Evolutionary conservation across 2,888 invertebrate species (phyloP), one percentile per base, ranked within the genome.

Genomic region (Parnassius glacialis): DNA sequence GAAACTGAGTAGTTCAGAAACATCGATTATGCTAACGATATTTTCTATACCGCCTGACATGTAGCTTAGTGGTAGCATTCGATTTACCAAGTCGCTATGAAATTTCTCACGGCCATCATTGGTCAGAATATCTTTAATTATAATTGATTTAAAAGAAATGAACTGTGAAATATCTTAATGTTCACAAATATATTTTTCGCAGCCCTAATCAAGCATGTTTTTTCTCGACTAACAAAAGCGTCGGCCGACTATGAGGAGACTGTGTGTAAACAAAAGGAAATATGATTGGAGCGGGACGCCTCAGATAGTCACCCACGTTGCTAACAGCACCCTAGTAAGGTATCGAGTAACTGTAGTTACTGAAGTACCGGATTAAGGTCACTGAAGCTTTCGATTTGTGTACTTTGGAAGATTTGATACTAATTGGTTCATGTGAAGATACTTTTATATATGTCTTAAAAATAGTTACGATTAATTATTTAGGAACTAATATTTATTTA

Each of bases 221-320:
- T 62, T 75, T 72, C 69, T 70, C 64, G 63, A 63, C 58, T 65
- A 67, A 82, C 79, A 81, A 79, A 77, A 70, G 78, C 77, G 78
- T 69, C 76, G 70, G 65, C 75, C 77, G 74, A 70, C 79, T 74
- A 70, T 73, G 74, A 68, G 79, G 84, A 81, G 85, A 83, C 84
- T 68, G 65, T 73, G 73, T 53, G 78, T 78, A 87, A 88, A 89
- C 88, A 88, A 87, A 79, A 74, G 80, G 72, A 79, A 81, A 81
- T 85, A 85, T 86, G 84, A 87, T 87, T 85, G 85, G 83, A 74
- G 69, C 72, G 76, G 66, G 71, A 73, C 75, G 78, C 67, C 68
- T 74, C 45, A 58, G 54, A 66, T 59, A 61, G 71, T 68, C 73
- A 68, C 73, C 72, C 68, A 73, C 73, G 66, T 68, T 53, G 58